Base-by-base conservation (phyloP, 1,140 invertebrate genomes). In the Spodoptera frugiperda region DNA sequence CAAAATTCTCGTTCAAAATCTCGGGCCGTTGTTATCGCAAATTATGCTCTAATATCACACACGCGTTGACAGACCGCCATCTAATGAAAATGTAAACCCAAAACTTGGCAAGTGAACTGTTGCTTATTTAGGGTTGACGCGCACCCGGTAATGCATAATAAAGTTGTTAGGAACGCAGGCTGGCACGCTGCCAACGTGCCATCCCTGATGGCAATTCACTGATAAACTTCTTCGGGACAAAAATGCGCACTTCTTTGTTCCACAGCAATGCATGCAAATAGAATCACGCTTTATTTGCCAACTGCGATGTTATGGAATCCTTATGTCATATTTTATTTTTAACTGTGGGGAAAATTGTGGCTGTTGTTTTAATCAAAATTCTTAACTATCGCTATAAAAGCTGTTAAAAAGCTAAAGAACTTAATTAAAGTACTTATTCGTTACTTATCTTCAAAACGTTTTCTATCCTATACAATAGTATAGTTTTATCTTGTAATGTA, bases 51-150 rank as follows among this genome's bases (percentile, higher is more conserved):
- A 75, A 48, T 63, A 65, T n/a, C 39, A 77, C 46, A 55, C 76
- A 65, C 81, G 81, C 82, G 87, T 84, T 82, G 83, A 89, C 81
- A 83, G 81, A 78, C 76, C 79, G 81, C 78, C 79, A 78, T 84
- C 87, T 89, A 88, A 89, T 89, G 87, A 91, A 91, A 91, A 89
- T 88, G 86, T 91, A 86, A 91, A 86, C 81, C 82, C 82, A 77
- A 85, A 88, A 88, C 83, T 91, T 91, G 89, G 88, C 89, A 88
- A 88, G 85, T 87, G 84, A 86, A 82, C 83, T 87, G 81, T 84
- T 87, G 87, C 87, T 90, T 89, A 90, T 91, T 91, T 89, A 89
- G 86, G 81, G 82, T 86, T 84, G 57, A 84, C 82, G 86, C 81
- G 86, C 81, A 80, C 82, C 81, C 81, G 81, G 84, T 87, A 84